Evolutionary conservation across 2,888 invertebrate genomes (phyloP), one percentile per base, ranked within the genome.

Genomic region (Achlya flavicornis): DNA sequence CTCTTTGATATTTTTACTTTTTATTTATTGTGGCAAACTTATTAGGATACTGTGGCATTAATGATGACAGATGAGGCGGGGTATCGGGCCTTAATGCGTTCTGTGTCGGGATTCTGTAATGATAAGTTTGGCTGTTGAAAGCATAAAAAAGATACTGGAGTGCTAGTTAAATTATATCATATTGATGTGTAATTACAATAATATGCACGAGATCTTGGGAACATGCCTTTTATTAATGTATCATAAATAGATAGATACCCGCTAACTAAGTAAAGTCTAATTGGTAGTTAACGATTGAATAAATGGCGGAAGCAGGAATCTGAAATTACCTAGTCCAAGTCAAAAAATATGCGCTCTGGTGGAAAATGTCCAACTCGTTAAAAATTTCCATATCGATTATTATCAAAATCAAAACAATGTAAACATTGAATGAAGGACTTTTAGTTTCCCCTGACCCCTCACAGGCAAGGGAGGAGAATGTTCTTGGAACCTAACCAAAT

Each of bases 31-130:
- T 87, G 86, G 84, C 86, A 84, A 91, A 91, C 92, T 93, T 93
- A 93, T 93, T 92, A 93, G 93, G 91, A 91, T 88, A 78, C 88
- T 79, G 81, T 88, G 90, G 91, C 93, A 89, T 91, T 93, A 93
- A 93, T 93, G 93, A 93, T 93, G 93, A 93, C 92, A 93, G 90
- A 93, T 92, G 92, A 88, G 86, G 85, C 85, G 81, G 81, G 77
- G 83, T 86, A 85, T 86, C 84, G 80, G 75, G 79, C 80, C 85
- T 87, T 91, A 91, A 90, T 90, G 87, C 84, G 85, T 83, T 85
- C 80, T 80, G 80, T 84, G 82, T 81, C 83, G 83, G 83, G 79
- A 75, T 77, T 80, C 80, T 75, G 77, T 79, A 76, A 75, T 81
- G 83, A 80, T 80, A 81, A 74, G 79, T 75, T 79, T 76, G 76